Percentiles rank a stretch among this genome's conserved stretches.
Conservation (phyloP, 2,113 vertebrate genomes). For the Copsychus sechellarum region DNA sequence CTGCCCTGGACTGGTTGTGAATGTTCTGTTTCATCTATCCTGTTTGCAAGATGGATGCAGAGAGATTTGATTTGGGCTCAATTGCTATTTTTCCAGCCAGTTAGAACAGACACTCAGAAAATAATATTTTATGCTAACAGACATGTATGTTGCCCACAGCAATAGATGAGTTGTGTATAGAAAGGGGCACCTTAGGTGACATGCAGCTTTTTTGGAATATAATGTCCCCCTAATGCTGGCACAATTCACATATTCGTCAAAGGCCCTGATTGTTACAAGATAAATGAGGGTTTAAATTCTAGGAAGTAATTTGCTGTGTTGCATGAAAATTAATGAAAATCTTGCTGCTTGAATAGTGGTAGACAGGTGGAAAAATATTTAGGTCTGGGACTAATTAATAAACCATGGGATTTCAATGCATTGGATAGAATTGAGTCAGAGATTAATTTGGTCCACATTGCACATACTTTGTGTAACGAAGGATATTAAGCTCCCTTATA, state of each 20-base stretch:
- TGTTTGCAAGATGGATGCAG: neutral
- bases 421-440: neutral
- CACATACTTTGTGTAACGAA: neutral
- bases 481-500: neutral
- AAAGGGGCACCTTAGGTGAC: neutral
- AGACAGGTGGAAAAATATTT: constrained; percentile 31
- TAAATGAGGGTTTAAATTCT: constrained; percentile 36
- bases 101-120: neutral
- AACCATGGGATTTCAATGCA: constrained; percentile 7
- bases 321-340: constrained; percentile 43
- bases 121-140: neutral
- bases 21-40: neutral
- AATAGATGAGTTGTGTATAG: neutral
- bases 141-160: neutral
- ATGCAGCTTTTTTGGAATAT: neutral
- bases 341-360: neutral
- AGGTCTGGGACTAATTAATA: constrained; percentile 39
- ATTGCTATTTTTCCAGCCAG: neutral
- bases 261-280: constrained; percentile 20
- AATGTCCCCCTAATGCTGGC: neutral
- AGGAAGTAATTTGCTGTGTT: constrained; percentile 23
- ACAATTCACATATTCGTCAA: neutral
- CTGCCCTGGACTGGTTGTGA: neutral
- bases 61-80: neutral
- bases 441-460: neutral